A percentile compares a stretch with the other conserved stretches of the same genome.
phyloP scores from a whole-genome alignment of 2,113 vertebrate species.

The Colistium nudipinnis region DNA sequence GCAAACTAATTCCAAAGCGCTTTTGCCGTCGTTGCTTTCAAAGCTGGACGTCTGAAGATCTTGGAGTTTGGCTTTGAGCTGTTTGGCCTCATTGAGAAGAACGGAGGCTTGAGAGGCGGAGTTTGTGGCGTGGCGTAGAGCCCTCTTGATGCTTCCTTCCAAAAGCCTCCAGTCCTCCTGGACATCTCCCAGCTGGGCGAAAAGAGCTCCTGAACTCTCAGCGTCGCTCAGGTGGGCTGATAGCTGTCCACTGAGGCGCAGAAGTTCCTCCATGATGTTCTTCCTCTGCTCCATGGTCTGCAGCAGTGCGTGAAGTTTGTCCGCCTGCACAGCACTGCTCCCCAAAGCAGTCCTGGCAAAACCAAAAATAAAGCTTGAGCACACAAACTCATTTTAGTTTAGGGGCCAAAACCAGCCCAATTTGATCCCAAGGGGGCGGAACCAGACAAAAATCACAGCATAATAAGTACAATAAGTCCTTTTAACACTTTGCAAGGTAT shows the following conservation, averaged over 20 bases:
- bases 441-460: no score
- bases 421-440: no score
- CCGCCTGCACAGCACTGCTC: conserved; percentile 78
- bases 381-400: no score
- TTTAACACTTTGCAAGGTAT: no score
- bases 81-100: conserved; percentile 74
- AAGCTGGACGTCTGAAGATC: conserved; percentile 62
- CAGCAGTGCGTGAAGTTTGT: conserved; percentile 81
- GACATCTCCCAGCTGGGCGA: conserved; percentile 84
- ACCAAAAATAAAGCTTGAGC: background rate
- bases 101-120: conserved; percentile 74
- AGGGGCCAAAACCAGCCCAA: no score
- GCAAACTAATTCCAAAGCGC: conserved; percentile 49
- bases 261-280: conserved; percentile 75
- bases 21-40: conserved; percentile 52
- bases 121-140: conserved; percentile 74
- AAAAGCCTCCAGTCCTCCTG: conserved; percentile 85
- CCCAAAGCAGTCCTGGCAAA: conserved; percentile 78
- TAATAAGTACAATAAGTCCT: no score
- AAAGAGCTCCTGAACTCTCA: conserved; percentile 83
- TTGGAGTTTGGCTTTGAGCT: conserved; percentile 78
- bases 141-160: conserved; percentile 80
- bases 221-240: conserved; percentile 76
- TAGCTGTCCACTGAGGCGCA: conserved; percentile 77
- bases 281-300: conserved; percentile 80